These are phyloP conservation scores for Vultur gryphus DNA, from an alignment of 2,797 vertebrate genomes.

Conservation along the genomic window DNA sequence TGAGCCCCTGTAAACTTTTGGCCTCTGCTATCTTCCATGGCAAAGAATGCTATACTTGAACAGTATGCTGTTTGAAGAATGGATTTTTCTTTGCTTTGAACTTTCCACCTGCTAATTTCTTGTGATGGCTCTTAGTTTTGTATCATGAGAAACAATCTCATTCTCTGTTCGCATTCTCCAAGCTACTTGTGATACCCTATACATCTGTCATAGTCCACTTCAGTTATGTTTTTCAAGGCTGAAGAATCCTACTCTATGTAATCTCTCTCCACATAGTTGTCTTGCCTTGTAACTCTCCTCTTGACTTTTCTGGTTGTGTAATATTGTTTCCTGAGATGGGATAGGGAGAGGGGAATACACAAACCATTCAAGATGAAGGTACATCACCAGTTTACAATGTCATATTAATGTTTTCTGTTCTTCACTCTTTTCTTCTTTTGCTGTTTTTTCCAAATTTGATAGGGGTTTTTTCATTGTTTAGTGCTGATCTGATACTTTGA, in stretches of 20 bases:
- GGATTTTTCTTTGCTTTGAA: neutral
- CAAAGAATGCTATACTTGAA: neutral
- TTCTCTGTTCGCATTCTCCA: neutral
- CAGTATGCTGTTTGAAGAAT: neutral
- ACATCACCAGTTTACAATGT: neutral
- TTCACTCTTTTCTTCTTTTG: neutral
- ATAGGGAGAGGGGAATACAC: neutral
- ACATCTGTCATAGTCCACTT: neutral
- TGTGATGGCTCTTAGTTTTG: neutral
- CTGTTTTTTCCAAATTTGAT: neutral
- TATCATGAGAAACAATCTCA: neutral
- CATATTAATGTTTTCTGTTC: neutral
- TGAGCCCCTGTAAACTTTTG: neutral
- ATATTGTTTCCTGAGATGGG: neutral
- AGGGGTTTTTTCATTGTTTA: neutral
- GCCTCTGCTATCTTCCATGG: neutral
- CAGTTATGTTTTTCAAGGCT: neutral
- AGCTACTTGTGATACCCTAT: neutral
- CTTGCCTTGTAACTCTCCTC: neutral
- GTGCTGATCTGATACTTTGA: neutral
- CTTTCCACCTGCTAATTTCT: neutral
- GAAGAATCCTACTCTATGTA: neutral
- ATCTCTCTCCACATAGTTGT: neutral
- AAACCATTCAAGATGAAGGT: neutral
- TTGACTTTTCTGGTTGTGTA: neutral